These are phyloP conservation scores for Tipula confusa DNA, from an alignment of 2,888 invertebrate genomes.

Conservation along the genomic window DNA sequence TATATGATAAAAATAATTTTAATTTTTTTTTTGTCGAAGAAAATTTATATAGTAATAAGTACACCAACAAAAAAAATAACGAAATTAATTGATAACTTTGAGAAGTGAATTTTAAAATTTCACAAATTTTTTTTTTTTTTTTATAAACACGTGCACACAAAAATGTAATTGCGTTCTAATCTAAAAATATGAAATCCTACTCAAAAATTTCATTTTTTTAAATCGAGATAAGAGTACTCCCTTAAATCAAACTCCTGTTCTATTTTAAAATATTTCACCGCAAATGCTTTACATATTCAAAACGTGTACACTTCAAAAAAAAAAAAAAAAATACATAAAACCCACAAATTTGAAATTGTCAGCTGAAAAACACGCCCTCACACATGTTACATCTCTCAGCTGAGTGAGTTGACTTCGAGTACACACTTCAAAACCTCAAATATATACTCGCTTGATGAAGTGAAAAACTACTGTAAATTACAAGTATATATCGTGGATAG, in stretches of 20 bases:
- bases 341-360: constrained; percentile 20
- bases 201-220: not conserved
- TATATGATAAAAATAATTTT: not conserved
- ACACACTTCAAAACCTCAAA: not conserved
- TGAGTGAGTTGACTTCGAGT: not conserved
- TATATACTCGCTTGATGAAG: not conserved
- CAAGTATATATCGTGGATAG: not conserved
- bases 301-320: not conserved
- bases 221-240: not conserved
- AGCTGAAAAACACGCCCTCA: constrained; percentile 12
- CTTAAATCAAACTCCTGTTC: not conserved
- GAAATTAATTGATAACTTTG: not conserved
- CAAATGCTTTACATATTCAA: not conserved
- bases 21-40: not conserved
- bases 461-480: not conserved
- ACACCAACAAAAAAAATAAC: not conserved
- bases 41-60: not conserved
- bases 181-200: not conserved
- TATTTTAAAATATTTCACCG: not conserved
- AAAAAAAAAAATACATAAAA: too few relatives aligned
- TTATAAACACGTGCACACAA: not conserved
- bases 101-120: not conserved
- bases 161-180: not conserved
- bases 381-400: not conserved
- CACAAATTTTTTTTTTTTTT: too few relatives aligned